These are phyloP conservation scores for Corythucha ciliata DNA, from an alignment of 2,888 invertebrate species.

Conservation along the genomic window DNA sequence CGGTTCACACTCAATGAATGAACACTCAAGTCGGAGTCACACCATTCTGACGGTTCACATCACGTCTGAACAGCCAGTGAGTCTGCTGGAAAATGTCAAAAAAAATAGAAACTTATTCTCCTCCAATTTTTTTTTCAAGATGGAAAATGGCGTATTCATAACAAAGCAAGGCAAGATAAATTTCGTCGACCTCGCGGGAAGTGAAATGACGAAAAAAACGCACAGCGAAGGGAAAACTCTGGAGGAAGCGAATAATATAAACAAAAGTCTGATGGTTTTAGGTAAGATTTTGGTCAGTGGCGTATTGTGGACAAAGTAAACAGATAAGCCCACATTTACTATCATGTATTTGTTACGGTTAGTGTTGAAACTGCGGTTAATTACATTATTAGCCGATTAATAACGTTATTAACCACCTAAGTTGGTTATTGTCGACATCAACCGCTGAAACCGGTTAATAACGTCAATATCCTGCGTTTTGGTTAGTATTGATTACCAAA, in stretches of 20 bases:
- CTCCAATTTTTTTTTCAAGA: constrained; percentile 36
- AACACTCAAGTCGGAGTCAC: constrained; percentile 86
- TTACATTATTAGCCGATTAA: no score
- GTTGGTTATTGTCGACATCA: no score
- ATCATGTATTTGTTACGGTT: no score
- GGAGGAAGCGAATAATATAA: constrained; percentile 92
- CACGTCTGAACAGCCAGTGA: constrained; percentile 65
- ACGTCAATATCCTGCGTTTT: no score
- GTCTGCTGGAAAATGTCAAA: not conserved
- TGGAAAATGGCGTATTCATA: constrained; percentile 69
- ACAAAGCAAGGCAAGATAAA: constrained; percentile 90
- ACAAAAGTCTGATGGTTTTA: constrained; percentile 87
- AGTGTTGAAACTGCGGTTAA: no score
- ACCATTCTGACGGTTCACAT: constrained; percentile 84
- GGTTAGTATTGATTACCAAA: no score
- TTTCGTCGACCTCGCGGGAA: constrained; percentile 93
- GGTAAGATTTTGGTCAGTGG: no score
- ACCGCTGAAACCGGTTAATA: no score
- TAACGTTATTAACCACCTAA: no score
- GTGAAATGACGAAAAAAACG: constrained; percentile 89
- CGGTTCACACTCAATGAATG: constrained; percentile 85
- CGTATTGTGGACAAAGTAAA: no score
- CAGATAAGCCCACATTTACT: no score
- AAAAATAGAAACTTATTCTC: no score
- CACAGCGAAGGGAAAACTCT: constrained; percentile 77